phyloP scores from a whole-genome alignment of 2,888 invertebrate species.

The Drosophila picticornis region DNA sequence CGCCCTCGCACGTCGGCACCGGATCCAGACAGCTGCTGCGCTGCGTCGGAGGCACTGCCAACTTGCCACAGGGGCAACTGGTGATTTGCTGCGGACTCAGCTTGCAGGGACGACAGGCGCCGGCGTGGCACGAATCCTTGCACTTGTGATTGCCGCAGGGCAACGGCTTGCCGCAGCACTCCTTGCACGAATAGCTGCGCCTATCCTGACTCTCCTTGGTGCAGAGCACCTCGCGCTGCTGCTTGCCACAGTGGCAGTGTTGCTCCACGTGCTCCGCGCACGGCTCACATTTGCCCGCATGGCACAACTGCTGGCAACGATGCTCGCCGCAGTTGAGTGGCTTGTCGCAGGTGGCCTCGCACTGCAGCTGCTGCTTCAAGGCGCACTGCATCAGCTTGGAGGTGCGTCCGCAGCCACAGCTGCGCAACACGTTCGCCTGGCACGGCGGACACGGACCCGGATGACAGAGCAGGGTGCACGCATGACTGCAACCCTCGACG shows the following conservation, averaged over 20 bases:
- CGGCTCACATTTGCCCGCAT: conserved; percentile 90
- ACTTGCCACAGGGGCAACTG: conserved; percentile 92
- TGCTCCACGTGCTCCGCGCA: conserved; percentile 90
- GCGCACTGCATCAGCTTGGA: conserved; percentile 90
- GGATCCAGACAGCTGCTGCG: conserved; percentile 92
- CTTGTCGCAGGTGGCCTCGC: conserved; percentile 91
- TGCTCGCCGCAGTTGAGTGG: conserved; percentile 92
- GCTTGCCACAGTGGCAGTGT: conserved; percentile 90
- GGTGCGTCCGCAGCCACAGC: conserved; percentile 92
- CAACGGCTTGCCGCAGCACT: conserved; percentile 87
- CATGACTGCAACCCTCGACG: conserved; percentile 87
- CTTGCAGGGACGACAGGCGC: conserved; percentile 88
- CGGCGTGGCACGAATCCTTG: conserved; percentile 89
- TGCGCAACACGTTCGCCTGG: conserved; percentile 89
- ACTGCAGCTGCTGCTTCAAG: conserved; percentile 89
- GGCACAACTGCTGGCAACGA: conserved; percentile 90
- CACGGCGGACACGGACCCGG: conserved; percentile 98
- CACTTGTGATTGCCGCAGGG: conserved; percentile 91
- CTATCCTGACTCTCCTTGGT: conserved; percentile 86
- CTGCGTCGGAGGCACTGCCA: conserved; percentile 84
- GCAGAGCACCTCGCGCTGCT: conserved; percentile 88
- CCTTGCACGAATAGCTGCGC: conserved; percentile 87
- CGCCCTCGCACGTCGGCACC: conserved; percentile 92
- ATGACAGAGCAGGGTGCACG: conserved; percentile 94
- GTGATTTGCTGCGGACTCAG: conserved; percentile 88